Conservation (phyloP, 2,113 vertebrate genomes). For the Pleuronectes platessa region DNA sequence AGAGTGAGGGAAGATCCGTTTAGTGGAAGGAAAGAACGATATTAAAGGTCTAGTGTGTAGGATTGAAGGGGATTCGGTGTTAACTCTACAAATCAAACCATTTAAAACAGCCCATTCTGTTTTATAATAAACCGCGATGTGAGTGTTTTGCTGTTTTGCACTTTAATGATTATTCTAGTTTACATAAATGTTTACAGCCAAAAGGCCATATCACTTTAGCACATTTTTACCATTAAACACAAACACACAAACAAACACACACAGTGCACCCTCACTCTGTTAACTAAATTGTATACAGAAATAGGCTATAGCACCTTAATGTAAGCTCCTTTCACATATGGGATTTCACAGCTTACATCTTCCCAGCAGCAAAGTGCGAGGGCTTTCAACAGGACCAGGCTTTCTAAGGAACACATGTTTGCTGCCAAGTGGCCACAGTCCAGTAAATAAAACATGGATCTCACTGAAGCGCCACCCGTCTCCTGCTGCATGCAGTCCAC, state of each 20-base stretch:
- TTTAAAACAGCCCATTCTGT: constrained; percentile 16
- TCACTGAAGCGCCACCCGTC: constrained; percentile 16
- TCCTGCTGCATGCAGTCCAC: constrained; percentile 7
- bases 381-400: constrained; percentile 31
- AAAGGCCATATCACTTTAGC: neutral
- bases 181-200: constrained; percentile 9
- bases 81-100: neutral
- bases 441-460: constrained; percentile 58
- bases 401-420: constrained; percentile 52
- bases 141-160: neutral
- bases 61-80: neutral
- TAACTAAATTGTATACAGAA: constrained; percentile 26
- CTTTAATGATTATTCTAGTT: constrained; percentile 19
- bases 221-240: neutral
- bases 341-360: constrained; percentile 60
- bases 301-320: constrained; percentile 46
- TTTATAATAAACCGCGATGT: neutral
- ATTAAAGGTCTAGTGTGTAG: too few relatives aligned
- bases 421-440: constrained; percentile 46
- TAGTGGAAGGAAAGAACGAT: too few relatives aligned
- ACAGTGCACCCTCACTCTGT: neutral
- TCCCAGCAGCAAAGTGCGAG: constrained; percentile 33
- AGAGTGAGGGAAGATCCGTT: too few relatives aligned
- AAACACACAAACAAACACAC: neutral
- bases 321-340: constrained; percentile 50